These are phyloP conservation scores for Datnioides undecimradiatus DNA, from an alignment of 2,113 vertebrate genomes.

Conservation along the genomic window DNA sequence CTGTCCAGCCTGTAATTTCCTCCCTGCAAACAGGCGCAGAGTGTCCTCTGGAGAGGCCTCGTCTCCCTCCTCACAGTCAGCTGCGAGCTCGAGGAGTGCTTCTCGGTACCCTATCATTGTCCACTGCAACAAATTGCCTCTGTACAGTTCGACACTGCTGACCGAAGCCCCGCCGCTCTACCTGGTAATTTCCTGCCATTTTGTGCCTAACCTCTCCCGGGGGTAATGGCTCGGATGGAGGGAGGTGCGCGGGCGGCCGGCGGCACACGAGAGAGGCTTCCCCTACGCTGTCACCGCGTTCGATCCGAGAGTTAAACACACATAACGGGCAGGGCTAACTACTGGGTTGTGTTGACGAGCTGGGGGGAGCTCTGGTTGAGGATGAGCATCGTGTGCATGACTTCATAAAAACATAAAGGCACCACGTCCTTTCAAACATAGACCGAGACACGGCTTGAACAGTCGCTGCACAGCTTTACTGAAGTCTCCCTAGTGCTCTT, in stretches of 20 bases:
- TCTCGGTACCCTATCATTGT: conserved; percentile 28
- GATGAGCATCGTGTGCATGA: not conserved
- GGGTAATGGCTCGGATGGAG: conserved; percentile 33
- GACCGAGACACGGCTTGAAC: not conserved
- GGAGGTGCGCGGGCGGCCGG: conserved; percentile 1
- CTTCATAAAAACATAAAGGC: not conserved
- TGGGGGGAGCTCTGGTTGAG: not conserved
- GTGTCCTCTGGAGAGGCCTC: conserved; percentile 21
- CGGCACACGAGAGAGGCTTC: not conserved
- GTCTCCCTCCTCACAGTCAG: not conserved
- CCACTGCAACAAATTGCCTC: conserved; percentile 49
- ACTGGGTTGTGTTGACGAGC: conserved; percentile 5
- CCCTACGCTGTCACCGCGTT: not conserved
- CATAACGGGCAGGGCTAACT: not conserved
- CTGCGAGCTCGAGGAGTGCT: not conserved
- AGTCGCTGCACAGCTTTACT: too few species aligned
- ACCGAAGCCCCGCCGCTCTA: not conserved
- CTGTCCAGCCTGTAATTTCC: conserved; percentile 28
- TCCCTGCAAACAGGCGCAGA: not conserved
- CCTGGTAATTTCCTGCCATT: conserved; percentile 52
- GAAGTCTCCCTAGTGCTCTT: too few species aligned
- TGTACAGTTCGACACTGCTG: not conserved
- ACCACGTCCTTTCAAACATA: not conserved
- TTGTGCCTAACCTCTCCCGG: conserved; percentile 35
- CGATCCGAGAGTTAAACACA: not conserved